Base-by-base conservation (phyloP, 2,113 vertebrate species). In the Alethe diademata region DNA sequence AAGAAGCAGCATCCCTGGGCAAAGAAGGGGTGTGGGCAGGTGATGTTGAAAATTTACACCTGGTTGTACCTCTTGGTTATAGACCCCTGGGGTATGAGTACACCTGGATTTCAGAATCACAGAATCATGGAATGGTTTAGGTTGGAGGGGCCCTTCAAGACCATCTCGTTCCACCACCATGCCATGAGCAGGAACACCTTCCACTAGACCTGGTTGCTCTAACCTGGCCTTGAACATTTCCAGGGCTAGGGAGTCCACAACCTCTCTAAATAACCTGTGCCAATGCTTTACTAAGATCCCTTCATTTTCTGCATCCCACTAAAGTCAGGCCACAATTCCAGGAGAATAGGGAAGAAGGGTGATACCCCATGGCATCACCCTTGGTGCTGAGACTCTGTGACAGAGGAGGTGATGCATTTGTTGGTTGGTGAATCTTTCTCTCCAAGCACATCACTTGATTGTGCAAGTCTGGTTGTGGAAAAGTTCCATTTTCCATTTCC, bases 261-360 rank as follows among this genome's bases (percentile, higher is more conserved):
- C 8, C 14, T 82, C 29, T 69, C n/a, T 19, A 5, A 18, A 20
- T 8, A 61, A 1, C 35, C 40, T 28, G 29, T 75, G 25, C 40
- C 78, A 47, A 25, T 45, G 70, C 25, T 74, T 69, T 47, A 13
- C 9, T 36, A 13, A 72, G 14, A 17, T 50, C 48, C 2, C 2
- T 82, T 64, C 38, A 9, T 38, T 51, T 82, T 51, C 22, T 90
- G 16, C 28, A 12, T 56, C 53, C 36, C 19, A 2, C 56, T 26
- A 16, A 71, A 28, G 9, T 60, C 38, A 35, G 33, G 42, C 40
- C 31, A 15, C 0, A 0, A 6, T 28, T 62, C 43, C 3, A 15
- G 24, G 26, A 83, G 71, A 64, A 12, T 3, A 42, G 26, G 17
- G 42, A 33, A 28, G 40, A 33, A 29, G 45, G n/a, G 29, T 1